A percentile compares a stretch with the other conserved stretches of the same genome.
These are phyloP conservation scores for Erpetoichthys calabaricus DNA, from an alignment of 2,797 vertebrate genomes.

Conservation along the genomic window DNA sequence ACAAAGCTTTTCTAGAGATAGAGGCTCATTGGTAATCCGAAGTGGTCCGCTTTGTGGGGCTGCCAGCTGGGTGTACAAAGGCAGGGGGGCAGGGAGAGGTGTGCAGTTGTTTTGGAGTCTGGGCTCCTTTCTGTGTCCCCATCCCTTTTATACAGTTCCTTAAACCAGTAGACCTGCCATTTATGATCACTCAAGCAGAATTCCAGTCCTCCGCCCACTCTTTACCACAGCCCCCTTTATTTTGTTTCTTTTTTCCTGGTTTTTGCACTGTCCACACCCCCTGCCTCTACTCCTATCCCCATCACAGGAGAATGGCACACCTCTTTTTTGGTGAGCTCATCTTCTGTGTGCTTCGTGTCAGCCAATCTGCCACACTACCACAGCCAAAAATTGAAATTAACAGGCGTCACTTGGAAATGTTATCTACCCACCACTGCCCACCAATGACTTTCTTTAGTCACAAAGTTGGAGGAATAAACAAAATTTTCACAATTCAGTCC, in stretches of 20 bases:
- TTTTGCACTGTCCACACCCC: no score
- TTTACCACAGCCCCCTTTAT: constrained; percentile 12
- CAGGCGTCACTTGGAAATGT: no score
- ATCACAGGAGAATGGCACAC: no score
- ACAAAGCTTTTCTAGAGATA: constrained; percentile 60
- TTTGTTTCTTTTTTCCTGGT: not conserved
- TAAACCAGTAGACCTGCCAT: constrained; percentile 19
- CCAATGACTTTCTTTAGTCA: no score
- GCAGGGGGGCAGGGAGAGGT: constrained; percentile 40
- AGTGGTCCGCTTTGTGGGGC: constrained; percentile 52
- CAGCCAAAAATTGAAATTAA: no score
- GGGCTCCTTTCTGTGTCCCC: not conserved
- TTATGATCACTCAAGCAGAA: constrained; percentile 67
- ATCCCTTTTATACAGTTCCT: not conserved
- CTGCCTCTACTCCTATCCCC: no score
- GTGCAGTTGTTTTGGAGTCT: constrained; percentile 19
- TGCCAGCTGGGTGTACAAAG: constrained; percentile 74
- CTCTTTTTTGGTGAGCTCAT: no score
- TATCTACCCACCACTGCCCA: no score
- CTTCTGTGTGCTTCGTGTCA: no score
- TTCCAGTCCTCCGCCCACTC: constrained; percentile 36
- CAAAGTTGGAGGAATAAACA: no score
- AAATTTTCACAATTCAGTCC: no score
- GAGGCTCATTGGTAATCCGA: constrained; percentile 46
- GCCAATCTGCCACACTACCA: no score